Base-by-base conservation (phyloP, 2,797 vertebrate species). In the Smutsia temminckii region DNA sequence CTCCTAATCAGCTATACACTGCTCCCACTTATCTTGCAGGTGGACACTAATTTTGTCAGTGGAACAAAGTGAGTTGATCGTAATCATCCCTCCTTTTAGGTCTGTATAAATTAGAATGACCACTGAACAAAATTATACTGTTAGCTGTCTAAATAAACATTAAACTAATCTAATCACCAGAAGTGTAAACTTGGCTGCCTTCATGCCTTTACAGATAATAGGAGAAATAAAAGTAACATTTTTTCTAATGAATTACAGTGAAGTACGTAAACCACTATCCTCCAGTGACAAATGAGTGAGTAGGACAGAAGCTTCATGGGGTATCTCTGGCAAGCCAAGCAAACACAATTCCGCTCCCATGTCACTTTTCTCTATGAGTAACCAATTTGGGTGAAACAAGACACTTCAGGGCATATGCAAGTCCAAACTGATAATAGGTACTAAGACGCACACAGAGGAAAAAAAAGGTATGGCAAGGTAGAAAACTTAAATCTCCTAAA, bases 1-100 rank as follows among this genome's bases (percentile, higher is more conserved):
- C 42, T 75, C 18, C 51, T 63, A 40, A 8, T 42, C 20, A n/a
- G 49, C 32, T 69, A 29, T 17, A 16, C 7, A 88, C 57, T 63
- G 11, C 74, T 74, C 18, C 7, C 51, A 69, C 7, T 78, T 51
- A 55, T 11, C 1, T 21, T 61, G 21, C 9, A 85, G 21, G 8
- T 88, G 59, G 46, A 85, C 66, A 72, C 51, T 89, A 61, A 74
- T 75, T 95, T 91, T 79, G 5, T 66, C 69, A 95, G 27, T 92
- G 25, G 5, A 90, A 80, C 2, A 91, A 63, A 49, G n/a, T 72
- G 79, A 92, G 2, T n/a, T 91, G 42, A 84, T 91, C 25, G 57
- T 23, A 96, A 46, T 32, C 10, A 55, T 93, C 14, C 59, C 9
- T 78, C 23, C 21, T 91, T 80, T 94, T 40, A 88, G 18, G 10